These are phyloP conservation scores for Eubasilissa regina DNA, from an alignment of 1,140 invertebrate species.

Conservation along the genomic window DNA sequence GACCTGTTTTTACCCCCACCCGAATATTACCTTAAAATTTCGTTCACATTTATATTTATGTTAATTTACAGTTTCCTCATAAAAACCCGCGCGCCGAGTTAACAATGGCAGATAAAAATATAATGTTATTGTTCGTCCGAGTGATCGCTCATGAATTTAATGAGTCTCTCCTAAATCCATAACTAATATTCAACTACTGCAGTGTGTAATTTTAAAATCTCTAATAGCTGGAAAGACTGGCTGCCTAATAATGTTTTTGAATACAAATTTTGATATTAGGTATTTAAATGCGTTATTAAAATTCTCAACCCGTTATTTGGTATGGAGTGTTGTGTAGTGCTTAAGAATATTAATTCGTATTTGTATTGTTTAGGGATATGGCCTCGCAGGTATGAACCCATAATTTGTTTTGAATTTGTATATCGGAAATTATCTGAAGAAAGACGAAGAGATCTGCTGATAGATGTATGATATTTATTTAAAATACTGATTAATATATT, in stretches of 20 bases:
- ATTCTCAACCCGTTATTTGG: not conserved
- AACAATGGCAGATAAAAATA: not conserved
- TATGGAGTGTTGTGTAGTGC: not conserved
- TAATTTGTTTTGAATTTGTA: too few relatives aligned
- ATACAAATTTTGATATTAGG: not conserved
- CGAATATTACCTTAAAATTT: too few relatives aligned
- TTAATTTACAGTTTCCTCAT: too few relatives aligned
- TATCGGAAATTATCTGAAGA: too few relatives aligned
- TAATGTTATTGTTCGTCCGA: not conserved
- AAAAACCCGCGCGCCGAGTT: not conserved
- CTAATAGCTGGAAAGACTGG: slow-evolving; percentile 14
- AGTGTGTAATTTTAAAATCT: slow-evolving; percentile 10
- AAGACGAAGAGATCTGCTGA: too few relatives aligned
- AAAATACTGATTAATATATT: too few relatives aligned
- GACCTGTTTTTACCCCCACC: too few relatives aligned
- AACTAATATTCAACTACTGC: not conserved
- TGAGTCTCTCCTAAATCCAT: not conserved
- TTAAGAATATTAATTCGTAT: not conserved
- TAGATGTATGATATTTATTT: too few relatives aligned
- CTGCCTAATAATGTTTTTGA: slow-evolving; percentile 1
- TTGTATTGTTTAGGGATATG: not conserved
- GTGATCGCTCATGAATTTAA: slow-evolving; percentile 17
- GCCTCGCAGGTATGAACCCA: not conserved
- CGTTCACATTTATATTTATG: too few relatives aligned
- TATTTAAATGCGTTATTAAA: not conserved